Base-by-base conservation (phyloP, 2,113 vertebrate species). In the Sinocyclocheilus maitianheensis region DNA sequence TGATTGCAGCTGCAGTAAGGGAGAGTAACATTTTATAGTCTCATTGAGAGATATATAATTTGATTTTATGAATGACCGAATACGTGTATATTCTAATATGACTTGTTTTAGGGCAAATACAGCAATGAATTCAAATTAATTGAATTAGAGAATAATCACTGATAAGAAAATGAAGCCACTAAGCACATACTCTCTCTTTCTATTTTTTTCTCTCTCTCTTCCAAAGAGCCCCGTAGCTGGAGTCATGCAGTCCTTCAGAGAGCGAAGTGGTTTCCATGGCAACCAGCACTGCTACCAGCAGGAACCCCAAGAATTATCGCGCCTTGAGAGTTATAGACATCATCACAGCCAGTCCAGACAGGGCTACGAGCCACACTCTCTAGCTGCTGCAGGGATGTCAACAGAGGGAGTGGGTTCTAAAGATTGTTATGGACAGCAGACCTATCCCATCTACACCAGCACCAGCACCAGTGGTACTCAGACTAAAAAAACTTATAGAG, bases 181-280 rank as follows among this genome's bases (percentile, higher is more conserved):
- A 85, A 88, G 16, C 80, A 63, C 60, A 87, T 7, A 43, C 77
- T 78, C 86, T 84, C 30, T 74, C 67, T 85, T n/a, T 88, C 53
- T 84, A 18, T 65, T 71, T 78, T 87, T 86, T 24, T 84, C n/a
- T 53, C 62, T 71, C 26, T 84, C 84, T 81, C 3, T 51, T 86
- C 90, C 88, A 92, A 89, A 92, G 90, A 89, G 85, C 93, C 94
- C 92, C 95, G 89, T 89, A 95, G 93, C 93, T 93, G 94, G 89
- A 94, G 95, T 93, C 95, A 99, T 99, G 98, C 98, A 99, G 97
- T 99, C 98, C 95, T 99, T 99, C 96, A 96, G 97, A 94, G 98
- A 99, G 95, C 97, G 97, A 95, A 97, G 97, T 93, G 98, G 97
- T 98, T 99, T 98, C 97, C 98, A 98, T 95, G 97, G 97, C 96